Base-by-base conservation (phyloP, 2,113 vertebrate genomes). In the Sorex araneus region DNA sequence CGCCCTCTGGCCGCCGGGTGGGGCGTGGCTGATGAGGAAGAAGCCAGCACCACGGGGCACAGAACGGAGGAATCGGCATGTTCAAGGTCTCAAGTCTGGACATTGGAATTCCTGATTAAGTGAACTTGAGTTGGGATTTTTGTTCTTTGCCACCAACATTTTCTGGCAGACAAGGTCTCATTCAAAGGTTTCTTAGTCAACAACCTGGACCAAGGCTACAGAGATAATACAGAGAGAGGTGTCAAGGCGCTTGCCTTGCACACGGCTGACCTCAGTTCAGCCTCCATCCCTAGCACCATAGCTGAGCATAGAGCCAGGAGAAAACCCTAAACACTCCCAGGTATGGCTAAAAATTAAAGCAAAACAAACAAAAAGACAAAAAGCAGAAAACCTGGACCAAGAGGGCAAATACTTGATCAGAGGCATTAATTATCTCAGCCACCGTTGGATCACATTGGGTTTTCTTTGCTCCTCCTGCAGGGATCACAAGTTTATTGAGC, bases 241-340 rank as follows among this genome's bases (percentile, higher is more conserved):
- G 40, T 0, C 2, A 3, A 1, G 34, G 21, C 25, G 30, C 30
- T 2, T 1, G 34, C 10, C 0, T n/a, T 8, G 7, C 3, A 15
- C 66, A 19, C 30, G 13, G 23, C 15, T 5, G 28, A 34, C 0
- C 1, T 28, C 3, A 8, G 13, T 82, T 50, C 18, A 11, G 57
- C 23, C 5, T 21, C 27, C 19, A 23, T 60, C 19, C 19, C 6
- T 19, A 60, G 18, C 21, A 60, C 21, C 18, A 21, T 4, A 19
- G 16, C 57, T 23, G 57, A 60, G 18, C 57, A 60, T 8, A 60
- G 57, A 60, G 18, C 57, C 21, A 60, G 57, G 57, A 60, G 57
- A 23, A 60, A 60, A 16, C 21, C 21, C 19, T 60, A 8, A 60
- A 19, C 57, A 60, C 19, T 23, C 5, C 57, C 19, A 60, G 57